phyloP scores from a whole-genome alignment of 1,140 invertebrate species.

The Augochlora pura region DNA sequence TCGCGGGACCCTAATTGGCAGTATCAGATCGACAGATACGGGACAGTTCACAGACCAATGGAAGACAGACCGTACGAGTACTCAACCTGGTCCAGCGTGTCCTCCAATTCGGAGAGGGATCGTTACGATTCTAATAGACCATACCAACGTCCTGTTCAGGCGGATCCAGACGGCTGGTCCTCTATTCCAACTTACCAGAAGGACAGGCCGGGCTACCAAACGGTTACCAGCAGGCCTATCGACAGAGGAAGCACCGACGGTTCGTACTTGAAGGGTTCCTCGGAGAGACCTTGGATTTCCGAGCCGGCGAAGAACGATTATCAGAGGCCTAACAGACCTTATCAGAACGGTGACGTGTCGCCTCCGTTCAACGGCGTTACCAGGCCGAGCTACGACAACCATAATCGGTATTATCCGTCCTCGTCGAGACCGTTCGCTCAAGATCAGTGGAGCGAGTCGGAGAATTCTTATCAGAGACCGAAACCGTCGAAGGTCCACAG shows the following conservation, averaged over 20 bases:
- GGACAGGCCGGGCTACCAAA: not conserved
- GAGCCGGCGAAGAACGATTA: not conserved
- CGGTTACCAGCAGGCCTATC: not conserved
- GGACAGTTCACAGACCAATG: not conserved
- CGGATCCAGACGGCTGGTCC: not conserved
- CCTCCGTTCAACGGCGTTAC: not conserved
- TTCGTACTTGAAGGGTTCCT: not conserved
- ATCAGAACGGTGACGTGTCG: not conserved
- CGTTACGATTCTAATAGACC: not conserved
- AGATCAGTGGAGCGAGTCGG: not conserved
- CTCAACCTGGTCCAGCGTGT: not conserved
- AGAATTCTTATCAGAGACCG: conserved; percentile 5
- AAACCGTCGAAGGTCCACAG: conserved; percentile 50
- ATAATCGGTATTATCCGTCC: not conserved
- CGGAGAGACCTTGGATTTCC: not conserved
- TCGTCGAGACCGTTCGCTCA: not conserved
- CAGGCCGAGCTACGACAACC: not conserved
- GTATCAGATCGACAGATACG: not conserved
- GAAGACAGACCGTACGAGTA: not conserved
- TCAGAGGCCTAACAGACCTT: not conserved
- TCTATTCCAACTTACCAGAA: conserved; percentile 17
- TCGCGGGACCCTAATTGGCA: not conserved
- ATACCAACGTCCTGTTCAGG: not conserved
- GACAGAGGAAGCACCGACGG: not conserved
- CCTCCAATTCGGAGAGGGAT: not conserved